Evolutionary conservation across 2,113 vertebrate genomes (phyloP), one percentile per base, ranked within the genome.

Genomic region (Pelobates fuscus): DNA sequence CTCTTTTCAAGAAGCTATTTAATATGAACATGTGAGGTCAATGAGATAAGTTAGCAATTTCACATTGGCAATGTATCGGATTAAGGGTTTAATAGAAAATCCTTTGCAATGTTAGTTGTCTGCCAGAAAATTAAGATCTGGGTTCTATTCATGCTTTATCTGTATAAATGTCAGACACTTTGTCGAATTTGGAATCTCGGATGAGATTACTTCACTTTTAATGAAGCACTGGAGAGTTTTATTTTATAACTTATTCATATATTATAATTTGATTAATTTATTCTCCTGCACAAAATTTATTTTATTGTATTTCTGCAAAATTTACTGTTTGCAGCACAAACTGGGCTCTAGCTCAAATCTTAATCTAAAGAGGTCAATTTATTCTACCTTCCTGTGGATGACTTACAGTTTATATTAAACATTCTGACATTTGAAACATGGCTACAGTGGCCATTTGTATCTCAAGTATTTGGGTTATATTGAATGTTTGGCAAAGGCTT

Each of bases 291-390:
- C n/a, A 66, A 65, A 62, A 8, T 24, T n/a, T 32, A 26, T 66
- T 25, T 44, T 66, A 44, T 66, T 26, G 44, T 66, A 4, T 46
- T 25, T 7, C 24, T 24, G 8, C 11, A 64, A 1, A 15, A 66
- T 66, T 66, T 66, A 66, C 44, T 41, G 62, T 21, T 20, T 32
- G 41, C 14, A 66, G 15, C 41, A 44, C 32, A 25, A 1, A 66
- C 44, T 44, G 43, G 41, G 41, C 63, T 24, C 37, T 17, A 23
- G 12, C 3, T 66, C 63, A 66, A 46, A 6, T 10, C 21, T 21
- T 14, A 66, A 66, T 46, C 21, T 46, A 44, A 66, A 66, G 43
- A 66, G 63, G 63, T 66, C 63, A 66, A 46, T 20, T 18, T 6
- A 64, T 44, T 46, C 24, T 30, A 46, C 25, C 41, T 15, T 46